Evolutionary conservation across 2,113 vertebrate species (phyloP), one percentile per base, ranked within the genome.

Genomic region (Fukomys damarensis): DNA sequence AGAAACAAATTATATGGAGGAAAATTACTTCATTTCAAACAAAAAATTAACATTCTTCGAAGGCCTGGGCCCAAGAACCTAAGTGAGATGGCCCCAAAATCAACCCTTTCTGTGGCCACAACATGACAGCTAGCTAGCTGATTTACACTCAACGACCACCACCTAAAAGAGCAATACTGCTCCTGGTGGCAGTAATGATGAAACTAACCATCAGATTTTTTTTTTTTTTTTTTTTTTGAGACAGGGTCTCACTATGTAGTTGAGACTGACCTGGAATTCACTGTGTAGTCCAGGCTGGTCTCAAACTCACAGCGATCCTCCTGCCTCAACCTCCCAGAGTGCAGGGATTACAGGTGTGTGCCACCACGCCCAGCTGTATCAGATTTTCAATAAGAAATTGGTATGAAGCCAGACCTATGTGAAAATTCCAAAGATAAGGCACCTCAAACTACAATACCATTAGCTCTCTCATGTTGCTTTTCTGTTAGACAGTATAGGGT

Each of bases 31-130:
- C 90, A 68, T 89, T 97, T 96, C 82, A 89, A 98, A 97, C 74
- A 86, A 96, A 97, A 97, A 95, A 59, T 94, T 98, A 96, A 97
- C 65, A 96, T 66, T 56, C 35, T 80, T 80, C 88, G 86, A 98
- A 97, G 89, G 83, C 52, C 79, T 76, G 26, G 56, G 22, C 26
- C n/a, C 56, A 90, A 89, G 5, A 90, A 9, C 32, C 24, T 79
- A 94, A 52, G 77, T 66, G n/a, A 80, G 13, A 90, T 7, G 7
- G 12, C 41, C 59, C 89, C 61, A 90, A 84, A 96, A 92, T 13
- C 9, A 84, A 83, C 20, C 20, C 16, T 84, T 38, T 56, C 58
- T 24, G 41, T 58, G 76, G 74, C 20, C 28, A 86, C 14, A 92
- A 32, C 56, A 26, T 66, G 61, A 74, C 38, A 82, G 13, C 14